Evolutionary conservation across 2,888 invertebrate species (phyloP).

Genomic region (Ischnura elegans): DNA sequence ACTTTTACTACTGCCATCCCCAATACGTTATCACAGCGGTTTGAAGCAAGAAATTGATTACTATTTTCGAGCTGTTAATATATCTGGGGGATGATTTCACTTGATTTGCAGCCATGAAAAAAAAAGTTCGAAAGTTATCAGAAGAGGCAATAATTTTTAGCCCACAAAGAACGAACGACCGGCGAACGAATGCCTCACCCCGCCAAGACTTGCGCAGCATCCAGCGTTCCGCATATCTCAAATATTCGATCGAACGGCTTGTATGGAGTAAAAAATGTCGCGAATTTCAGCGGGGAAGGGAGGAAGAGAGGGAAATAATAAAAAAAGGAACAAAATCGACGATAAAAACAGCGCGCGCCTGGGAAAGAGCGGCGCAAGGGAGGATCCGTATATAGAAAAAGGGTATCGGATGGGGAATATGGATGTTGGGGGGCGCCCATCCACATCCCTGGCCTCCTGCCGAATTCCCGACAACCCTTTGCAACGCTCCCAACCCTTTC

Average conservation of each 20-base stretch:
- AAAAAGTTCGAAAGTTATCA: background rate
- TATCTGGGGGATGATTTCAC: background rate
- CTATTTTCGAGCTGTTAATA: background rate
- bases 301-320: background rate
- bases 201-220: slow-evolving; percentile 36
- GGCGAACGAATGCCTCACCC: background rate
- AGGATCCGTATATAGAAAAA: slow-evolving; percentile 32
- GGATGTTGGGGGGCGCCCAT: slow-evolving; percentile 15
- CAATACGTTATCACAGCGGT: background rate
- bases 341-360: slow-evolving; percentile 34
- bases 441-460: background rate
- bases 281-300: slow-evolving; percentile 12
- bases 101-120: background rate
- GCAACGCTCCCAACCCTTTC: background rate
- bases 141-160: background rate
- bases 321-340: slow-evolving; percentile 7
- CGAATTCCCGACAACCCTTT: background rate
- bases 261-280: slow-evolving; percentile 56
- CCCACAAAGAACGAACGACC: background rate
- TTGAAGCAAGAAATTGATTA: background rate
- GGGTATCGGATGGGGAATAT: slow-evolving; percentile 59
- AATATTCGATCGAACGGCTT: slow-evolving; percentile 47
- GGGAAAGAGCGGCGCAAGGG: slow-evolving; percentile 16
- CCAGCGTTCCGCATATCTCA: slow-evolving; percentile 43
- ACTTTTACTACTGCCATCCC: background rate